A percentile compares a stretch with the other conserved stretches of the same genome.
Conservation (phyloP, 2,113 vertebrate species). For the Syngnathus scovelli region DNA sequence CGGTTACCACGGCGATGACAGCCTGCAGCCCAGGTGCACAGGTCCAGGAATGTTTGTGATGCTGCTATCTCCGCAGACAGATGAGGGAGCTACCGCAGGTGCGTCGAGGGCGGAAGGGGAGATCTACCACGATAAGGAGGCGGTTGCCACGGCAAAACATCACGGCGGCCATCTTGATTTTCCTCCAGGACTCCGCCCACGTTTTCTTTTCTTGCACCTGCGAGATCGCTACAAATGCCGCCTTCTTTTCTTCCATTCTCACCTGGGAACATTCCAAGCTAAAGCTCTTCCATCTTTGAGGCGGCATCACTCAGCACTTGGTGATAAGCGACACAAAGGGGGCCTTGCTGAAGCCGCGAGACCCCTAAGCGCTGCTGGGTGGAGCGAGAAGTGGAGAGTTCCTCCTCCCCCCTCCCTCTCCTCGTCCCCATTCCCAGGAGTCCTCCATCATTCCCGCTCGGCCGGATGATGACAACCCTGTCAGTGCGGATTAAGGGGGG, state of each 20-base stretch:
- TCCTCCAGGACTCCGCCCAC: neutral
- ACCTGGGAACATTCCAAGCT: conserved; percentile 65
- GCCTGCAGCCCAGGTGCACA: conserved; percentile 62
- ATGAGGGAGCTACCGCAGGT: conserved; percentile 53
- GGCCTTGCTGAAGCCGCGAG: conserved; percentile 55
- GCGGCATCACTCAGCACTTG: conserved; percentile 65
- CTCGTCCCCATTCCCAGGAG: conserved; percentile 29
- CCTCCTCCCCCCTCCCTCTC: conserved; percentile 16
- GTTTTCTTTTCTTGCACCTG: conserved; percentile 46
- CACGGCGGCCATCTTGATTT: no score
- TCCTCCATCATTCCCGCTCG: conserved; percentile 47
- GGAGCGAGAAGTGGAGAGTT: conserved; percentile 48
- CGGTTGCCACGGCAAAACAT: neutral
- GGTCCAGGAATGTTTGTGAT: conserved; percentile 48
- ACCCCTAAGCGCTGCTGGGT: neutral
- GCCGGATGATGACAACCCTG: conserved; percentile 65
- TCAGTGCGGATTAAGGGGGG: conserved; percentile 65
- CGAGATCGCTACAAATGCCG: conserved; percentile 35
- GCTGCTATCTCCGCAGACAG: conserved; percentile 5
- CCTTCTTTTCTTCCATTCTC: conserved; percentile 38
- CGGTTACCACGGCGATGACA: conserved; percentile 65
- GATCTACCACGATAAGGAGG: conserved; percentile 3
- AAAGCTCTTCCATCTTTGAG: conserved; percentile 25
- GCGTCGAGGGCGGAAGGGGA: conserved; percentile 31
- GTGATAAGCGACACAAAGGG: conserved; percentile 70